Percentiles rank a stretch among this genome's conserved stretches.
These are phyloP conservation scores for Oriolus oriolus DNA, from an alignment of 2,113 vertebrate species.

Conservation along the genomic window DNA sequence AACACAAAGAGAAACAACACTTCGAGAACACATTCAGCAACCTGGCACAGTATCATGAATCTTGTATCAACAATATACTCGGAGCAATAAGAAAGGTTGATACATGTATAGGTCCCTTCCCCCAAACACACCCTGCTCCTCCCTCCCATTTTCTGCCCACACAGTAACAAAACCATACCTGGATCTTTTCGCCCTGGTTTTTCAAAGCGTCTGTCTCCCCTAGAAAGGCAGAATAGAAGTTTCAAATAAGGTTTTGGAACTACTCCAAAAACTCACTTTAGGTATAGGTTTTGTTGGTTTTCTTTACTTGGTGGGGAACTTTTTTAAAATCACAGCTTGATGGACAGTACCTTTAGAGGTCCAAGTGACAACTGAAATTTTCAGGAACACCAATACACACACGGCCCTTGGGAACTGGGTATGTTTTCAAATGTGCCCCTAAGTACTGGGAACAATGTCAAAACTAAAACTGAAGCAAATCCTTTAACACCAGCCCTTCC, in stretches of 20 bases:
- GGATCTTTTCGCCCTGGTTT: slow-evolving; percentile 98
- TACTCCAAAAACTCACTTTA: background rate
- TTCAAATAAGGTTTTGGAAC: slow-evolving; percentile 53
- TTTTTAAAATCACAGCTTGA: background rate
- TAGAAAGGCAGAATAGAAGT: slow-evolving; percentile 68
- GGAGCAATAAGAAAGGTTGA: background rate
- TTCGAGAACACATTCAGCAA: background rate
- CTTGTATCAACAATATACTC: background rate
- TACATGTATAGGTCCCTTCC: background rate
- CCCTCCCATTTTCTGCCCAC: slow-evolving; percentile 43
- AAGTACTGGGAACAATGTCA: background rate
- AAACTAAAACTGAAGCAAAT: background rate
- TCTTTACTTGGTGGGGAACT: background rate
- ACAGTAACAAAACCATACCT: slow-evolving; percentile 81
- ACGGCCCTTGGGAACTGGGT: background rate
- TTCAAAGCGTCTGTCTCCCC: slow-evolving; percentile 98
- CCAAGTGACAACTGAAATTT: background rate
- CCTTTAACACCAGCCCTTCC: background rate
- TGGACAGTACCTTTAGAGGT: background rate
- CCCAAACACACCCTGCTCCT: slow-evolving; percentile 3
- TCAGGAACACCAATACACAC: background rate
- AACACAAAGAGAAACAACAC: background rate
- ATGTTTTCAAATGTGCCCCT: background rate
- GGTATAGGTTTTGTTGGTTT: background rate
- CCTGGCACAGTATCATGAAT: background rate